These are phyloP conservation scores for Eueremaeus valkanovi DNA, from an alignment of 2,888 invertebrate species.

Conservation along the genomic window DNA sequence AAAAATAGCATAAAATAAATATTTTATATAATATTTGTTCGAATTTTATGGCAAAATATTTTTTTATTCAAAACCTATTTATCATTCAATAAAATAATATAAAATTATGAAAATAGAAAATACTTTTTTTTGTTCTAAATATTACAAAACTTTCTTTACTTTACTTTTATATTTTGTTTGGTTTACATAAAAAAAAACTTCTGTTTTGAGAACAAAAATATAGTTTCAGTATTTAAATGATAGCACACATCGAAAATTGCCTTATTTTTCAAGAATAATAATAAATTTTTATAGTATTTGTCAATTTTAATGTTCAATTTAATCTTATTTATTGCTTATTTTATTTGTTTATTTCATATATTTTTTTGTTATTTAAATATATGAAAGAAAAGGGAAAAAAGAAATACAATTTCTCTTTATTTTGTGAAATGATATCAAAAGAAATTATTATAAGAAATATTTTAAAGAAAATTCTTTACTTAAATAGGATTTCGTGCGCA, in stretches of 20 bases:
- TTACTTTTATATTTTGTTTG: no score
- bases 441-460: background rate
- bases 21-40: no score
- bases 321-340: slow-evolving; percentile 23
- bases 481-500: background rate
- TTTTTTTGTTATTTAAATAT: background rate
- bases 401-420: background rate
- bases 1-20: no score
- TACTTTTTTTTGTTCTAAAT: no score
- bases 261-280: background rate
- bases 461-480: background rate
- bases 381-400: background rate
- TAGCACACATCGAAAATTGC: background rate
- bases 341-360: slow-evolving; percentile 12
- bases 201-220: no score
- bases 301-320: slow-evolving; percentile 24
- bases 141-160: no score
- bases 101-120: no score
- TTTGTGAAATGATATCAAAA: background rate
- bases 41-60: no score
- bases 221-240: background rate
- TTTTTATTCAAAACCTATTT: no score
- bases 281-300: slow-evolving; percentile 18
- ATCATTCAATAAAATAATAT: no score
- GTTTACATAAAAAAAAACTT: no score